Base-by-base conservation (phyloP, 1,140 invertebrate genomes). In the Drosophila leontia region DNA sequence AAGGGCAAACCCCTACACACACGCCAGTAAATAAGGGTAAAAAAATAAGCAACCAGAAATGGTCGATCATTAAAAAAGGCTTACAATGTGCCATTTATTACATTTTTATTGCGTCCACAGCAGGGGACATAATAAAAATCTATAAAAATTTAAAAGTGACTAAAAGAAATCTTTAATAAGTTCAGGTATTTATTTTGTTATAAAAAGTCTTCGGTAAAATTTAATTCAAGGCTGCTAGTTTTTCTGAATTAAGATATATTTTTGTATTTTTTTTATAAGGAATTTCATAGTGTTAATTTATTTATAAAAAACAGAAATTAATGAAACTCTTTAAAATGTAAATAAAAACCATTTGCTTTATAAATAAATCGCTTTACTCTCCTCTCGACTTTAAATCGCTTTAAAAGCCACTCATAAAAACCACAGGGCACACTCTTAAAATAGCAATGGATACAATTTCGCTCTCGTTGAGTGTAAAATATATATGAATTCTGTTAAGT, bases 51-150 rank as follows among this genome's bases (percentile, higher is more conserved):
- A 81, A 17, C 47, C 57, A 75, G 44, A 70, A 79, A 71, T 79
- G 79, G 70, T 47, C 63, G 76, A 87, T 87, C 80, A 88, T 88
- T 86, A 88, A 88, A 87, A 86, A 88, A 57, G 83, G 84, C 84
- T 87, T 87, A 88, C 65, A 80, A 74, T 59, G 45, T 67, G 76
- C 80, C 80, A 74, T 86, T 88, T 86, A 80, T 87, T 70, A 83
- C 83, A 67, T 80, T 80, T 80, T 87, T 87, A 83, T 80, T 63
- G 48, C 56, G 35, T 29, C 51, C 61, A 45, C 70, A 76, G 69
- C 79, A 42, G 41, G 75, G 34, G 39, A 64, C 37, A 64, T 44
- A 57, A 67, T 72, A 67, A 71, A 80, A 76, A 32, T 47, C 51
- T 37, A 59, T 72, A 60, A 76, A 80, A 76, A 32, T 41, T 32